phyloP scores from a whole-genome alignment of 2,113 vertebrate genomes.

The Gnathonemus echidnorhynchus region DNA sequence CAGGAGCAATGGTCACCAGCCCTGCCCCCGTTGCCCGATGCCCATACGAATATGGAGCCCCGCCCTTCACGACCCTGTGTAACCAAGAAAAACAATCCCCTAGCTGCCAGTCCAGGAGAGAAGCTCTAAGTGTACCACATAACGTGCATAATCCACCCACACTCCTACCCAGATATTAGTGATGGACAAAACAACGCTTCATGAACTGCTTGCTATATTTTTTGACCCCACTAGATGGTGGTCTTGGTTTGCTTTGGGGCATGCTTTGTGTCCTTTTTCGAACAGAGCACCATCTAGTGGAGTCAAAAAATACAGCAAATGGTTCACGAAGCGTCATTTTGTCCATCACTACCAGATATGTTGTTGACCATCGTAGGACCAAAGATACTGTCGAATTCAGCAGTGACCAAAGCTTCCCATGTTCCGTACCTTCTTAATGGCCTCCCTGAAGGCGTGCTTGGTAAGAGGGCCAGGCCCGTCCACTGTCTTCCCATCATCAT shows the following conservation, averaged over 20 bases:
- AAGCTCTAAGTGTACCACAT: background rate
- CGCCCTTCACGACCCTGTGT: constrained; percentile 75
- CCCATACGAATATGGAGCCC: constrained; percentile 90
- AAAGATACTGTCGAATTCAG: background rate
- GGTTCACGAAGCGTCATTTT: background rate
- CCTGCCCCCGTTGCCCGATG: constrained; percentile 79
- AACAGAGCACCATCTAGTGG: background rate
- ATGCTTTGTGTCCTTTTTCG: background rate
- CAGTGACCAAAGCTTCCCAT: background rate
- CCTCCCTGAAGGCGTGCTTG: constrained; percentile 75
- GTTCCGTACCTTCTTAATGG: constrained; percentile 71
- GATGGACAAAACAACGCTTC: background rate
- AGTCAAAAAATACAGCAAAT: background rate
- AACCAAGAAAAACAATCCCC: background rate
- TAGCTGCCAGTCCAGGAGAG: background rate
- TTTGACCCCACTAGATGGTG: background rate
- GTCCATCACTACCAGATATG: background rate
- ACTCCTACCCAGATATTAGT: background rate
- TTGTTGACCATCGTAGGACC: background rate
- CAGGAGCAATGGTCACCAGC: constrained; percentile 86
- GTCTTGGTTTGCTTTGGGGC: background rate
- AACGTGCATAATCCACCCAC: background rate
- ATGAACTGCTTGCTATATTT: background rate
- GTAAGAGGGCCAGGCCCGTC: constrained; percentile 86
- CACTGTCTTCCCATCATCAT: constrained; percentile 86